A percentile compares a stretch with the other conserved stretches of the same genome.
Conservation (phyloP, 2,888 invertebrate genomes). For the Tridacna crocea region DNA sequence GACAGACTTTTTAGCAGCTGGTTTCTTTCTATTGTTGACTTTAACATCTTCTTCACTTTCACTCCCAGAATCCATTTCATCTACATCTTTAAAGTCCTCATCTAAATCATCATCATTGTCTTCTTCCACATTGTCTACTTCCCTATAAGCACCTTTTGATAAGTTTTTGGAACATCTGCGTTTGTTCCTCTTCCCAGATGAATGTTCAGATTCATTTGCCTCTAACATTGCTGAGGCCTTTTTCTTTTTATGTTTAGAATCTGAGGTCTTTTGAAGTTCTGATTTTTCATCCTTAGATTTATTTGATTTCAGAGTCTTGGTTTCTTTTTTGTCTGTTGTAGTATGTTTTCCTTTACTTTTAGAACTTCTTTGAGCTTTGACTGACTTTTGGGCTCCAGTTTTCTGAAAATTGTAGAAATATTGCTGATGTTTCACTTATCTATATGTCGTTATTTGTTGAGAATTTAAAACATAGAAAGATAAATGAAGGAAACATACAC, state of each 20-base stretch:
- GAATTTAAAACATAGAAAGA: too few species aligned
- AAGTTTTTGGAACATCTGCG: conserved; percentile 52
- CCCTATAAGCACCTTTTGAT: conserved; percentile 57
- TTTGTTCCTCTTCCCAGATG: conserved; percentile 24
- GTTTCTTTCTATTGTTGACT: conserved; percentile 22
- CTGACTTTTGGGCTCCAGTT: neutral
- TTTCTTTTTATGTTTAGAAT: neutral
- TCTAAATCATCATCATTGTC: conserved; percentile 60
- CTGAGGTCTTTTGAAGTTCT: neutral
- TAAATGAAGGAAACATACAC: too few species aligned
- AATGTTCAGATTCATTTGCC: conserved; percentile 13
- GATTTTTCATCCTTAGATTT: conserved; percentile 1
- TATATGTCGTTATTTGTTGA: too few species aligned
- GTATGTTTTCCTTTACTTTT: conserved; percentile 22
- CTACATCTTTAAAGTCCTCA: conserved; percentile 52
- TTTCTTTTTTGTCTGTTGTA: conserved; percentile 64
- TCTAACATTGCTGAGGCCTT: neutral
- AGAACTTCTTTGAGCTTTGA: neutral
- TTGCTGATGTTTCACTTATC: too few species aligned
- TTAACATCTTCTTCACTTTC: conserved; percentile 32
- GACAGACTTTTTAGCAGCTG: conserved; percentile 16
- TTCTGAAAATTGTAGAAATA: neutral
- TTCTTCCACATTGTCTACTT: conserved; percentile 49
- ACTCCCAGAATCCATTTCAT: conserved; percentile 84
- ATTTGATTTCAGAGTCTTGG: conserved; percentile 69